Evolutionary conservation across 2,797 vertebrate species (phyloP).

Genomic region (Petrocephalus schoutedeni): DNA sequence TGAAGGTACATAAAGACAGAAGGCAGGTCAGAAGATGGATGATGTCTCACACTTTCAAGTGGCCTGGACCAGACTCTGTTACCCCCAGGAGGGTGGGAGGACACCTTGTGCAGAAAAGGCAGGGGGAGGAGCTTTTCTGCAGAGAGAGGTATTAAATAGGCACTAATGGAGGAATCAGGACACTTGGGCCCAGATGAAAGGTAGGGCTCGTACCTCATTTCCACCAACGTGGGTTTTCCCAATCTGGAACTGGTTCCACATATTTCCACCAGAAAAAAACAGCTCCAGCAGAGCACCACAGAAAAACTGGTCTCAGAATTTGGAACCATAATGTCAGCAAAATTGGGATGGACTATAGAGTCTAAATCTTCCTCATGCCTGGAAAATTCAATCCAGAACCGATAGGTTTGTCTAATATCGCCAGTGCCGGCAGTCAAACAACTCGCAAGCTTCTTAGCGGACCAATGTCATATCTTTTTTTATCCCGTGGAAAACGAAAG

Average conservation of each 20-base stretch:
- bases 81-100: background rate
- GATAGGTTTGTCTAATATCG: no score
- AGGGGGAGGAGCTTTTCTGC: background rate
- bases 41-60: background rate
- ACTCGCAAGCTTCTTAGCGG: no score
- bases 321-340: no score
- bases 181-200: background rate
- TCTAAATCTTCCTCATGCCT: no score
- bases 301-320: no score
- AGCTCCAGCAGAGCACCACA: no score
- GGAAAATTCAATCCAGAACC: no score
- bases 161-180: background rate
- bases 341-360: no score
- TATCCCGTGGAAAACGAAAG: no score
- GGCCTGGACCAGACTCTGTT: background rate
- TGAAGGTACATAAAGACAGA: background rate
- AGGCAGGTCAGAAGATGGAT: background rate
- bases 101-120: background rate
- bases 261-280: no score
- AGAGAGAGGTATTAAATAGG: constrained; percentile 8
- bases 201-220: background rate
- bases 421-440: no score
- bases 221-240: background rate
- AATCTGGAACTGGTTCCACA: background rate
- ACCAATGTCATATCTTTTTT: no score